Evolutionary conservation across 2,888 invertebrate species (phyloP).

Genomic region (Eudasyphora cyanicolor): DNA sequence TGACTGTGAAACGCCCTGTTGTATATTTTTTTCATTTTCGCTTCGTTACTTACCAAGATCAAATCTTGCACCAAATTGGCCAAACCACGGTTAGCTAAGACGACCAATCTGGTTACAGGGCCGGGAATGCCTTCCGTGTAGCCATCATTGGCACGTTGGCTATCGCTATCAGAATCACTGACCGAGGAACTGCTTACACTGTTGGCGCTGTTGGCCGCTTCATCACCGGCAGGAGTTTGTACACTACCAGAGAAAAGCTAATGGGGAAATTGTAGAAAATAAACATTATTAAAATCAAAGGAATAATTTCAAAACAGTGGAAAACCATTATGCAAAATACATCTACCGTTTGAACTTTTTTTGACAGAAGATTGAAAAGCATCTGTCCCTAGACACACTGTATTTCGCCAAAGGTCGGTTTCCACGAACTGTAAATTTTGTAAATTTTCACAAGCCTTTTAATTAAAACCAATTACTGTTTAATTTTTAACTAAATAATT

Average conservation of each 20-base stretch:
- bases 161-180: slow-evolving; percentile 80
- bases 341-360: too few relatives aligned
- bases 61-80: slow-evolving; percentile 93
- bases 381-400: too few relatives aligned
- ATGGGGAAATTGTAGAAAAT: neutral
- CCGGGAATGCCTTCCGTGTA: slow-evolving; percentile 92
- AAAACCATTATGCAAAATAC: neutral
- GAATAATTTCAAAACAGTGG: neutral
- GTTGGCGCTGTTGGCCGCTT: slow-evolving; percentile 81
- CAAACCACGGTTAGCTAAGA: slow-evolving; percentile 92
- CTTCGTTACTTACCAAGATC: slow-evolving; percentile 85
- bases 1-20: neutral
- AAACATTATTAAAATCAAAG: neutral
- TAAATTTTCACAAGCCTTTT: too few relatives aligned
- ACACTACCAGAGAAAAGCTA: slow-evolving; percentile 91
- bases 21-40: neutral
- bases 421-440: too few relatives aligned
- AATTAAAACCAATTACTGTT: too few relatives aligned
- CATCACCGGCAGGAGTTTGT: slow-evolving; percentile 83
- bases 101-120: slow-evolving; percentile 91
- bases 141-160: slow-evolving; percentile 83
- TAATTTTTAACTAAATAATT: slow-evolving; percentile 52
- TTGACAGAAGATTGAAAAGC: too few relatives aligned
- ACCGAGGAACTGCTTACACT: slow-evolving; percentile 80
- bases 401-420: too few relatives aligned